Percentiles rank a stretch among this genome's conserved stretches.
phyloP scores from a whole-genome alignment of 2,797 vertebrate species.

The Gymnoscopelus braueri region DNA sequence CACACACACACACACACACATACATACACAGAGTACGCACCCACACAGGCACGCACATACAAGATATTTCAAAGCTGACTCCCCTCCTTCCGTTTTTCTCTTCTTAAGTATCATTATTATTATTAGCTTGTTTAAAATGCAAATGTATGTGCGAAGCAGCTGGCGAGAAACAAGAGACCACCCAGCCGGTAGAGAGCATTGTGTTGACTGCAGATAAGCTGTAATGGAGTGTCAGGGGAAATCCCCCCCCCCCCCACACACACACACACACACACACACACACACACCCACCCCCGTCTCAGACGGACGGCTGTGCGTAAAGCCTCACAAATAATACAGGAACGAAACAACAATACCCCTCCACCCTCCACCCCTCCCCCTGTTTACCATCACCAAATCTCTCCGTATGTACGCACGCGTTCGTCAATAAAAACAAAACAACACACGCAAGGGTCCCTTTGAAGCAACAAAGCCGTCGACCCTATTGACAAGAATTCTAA shows the following conservation, averaged over 20 bases:
- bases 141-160: conserved; percentile 68
- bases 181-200: conserved; percentile 66
- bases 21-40: conserved; percentile 37
- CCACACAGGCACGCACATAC: background rate
- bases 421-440: conserved; percentile 37
- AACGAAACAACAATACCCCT: conserved; percentile 37
- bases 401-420: conserved; percentile 28
- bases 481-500: conserved; percentile 47
- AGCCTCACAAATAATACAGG: conserved; percentile 51
- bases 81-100: conserved; percentile 18
- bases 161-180: conserved; percentile 64
- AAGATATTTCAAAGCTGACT: background rate
- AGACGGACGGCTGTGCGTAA: conserved; percentile 40
- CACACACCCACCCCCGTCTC: conserved; percentile 21
- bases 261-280: too few relatives aligned
- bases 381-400: conserved; percentile 45
- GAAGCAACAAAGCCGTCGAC: conserved; percentile 40
- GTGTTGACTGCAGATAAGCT: conserved; percentile 72
- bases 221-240: conserved; percentile 59
- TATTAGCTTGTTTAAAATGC: conserved; percentile 72
- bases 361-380: conserved; percentile 30
- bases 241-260: conserved; percentile 37
- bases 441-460: conserved; percentile 9
- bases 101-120: conserved; percentile 47
- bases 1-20: conserved; percentile 33